phyloP scores from a whole-genome alignment of 2,113 vertebrate genomes.

The Micromys minutus region DNA sequence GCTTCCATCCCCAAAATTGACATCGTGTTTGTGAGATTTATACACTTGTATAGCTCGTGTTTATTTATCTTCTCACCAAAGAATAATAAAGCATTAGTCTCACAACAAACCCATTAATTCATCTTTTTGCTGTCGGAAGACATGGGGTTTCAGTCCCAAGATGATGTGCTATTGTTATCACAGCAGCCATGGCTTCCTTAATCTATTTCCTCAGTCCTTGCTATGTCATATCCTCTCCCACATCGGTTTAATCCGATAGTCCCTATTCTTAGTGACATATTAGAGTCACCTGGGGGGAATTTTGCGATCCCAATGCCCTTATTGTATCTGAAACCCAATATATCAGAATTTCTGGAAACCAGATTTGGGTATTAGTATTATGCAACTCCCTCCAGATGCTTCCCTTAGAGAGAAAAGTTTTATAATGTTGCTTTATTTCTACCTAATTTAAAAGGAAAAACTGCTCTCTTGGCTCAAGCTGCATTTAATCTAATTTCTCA shows the following conservation, averaged over 20 bases:
- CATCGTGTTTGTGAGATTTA: not conserved
- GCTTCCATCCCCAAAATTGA: rapidly evolving
- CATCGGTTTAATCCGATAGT: not conserved
- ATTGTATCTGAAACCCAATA: not conserved
- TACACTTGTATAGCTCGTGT: rapidly evolving
- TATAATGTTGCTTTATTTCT: not conserved
- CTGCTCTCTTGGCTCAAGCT: not conserved
- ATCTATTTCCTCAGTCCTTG: not conserved
- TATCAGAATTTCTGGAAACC: not conserved
- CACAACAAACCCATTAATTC: not conserved
- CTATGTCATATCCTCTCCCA: rapidly evolving
- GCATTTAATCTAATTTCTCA: not conserved
- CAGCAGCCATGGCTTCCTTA: not conserved
- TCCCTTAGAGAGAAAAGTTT: not conserved
- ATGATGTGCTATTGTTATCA: not conserved
- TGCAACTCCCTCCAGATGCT: not conserved
- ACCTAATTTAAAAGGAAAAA: constrained; percentile 42
- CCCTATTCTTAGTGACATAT: not conserved
- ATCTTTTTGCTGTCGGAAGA: not conserved
- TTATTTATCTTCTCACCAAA: not conserved
- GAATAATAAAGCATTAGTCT: not conserved
- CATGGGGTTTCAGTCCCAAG: not conserved
- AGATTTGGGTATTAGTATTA: not conserved
- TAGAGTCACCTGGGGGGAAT: not conserved
- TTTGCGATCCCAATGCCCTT: not conserved